phyloP scores from a whole-genome alignment of 2,113 vertebrate genomes.

The Myotis brandtii region DNA sequence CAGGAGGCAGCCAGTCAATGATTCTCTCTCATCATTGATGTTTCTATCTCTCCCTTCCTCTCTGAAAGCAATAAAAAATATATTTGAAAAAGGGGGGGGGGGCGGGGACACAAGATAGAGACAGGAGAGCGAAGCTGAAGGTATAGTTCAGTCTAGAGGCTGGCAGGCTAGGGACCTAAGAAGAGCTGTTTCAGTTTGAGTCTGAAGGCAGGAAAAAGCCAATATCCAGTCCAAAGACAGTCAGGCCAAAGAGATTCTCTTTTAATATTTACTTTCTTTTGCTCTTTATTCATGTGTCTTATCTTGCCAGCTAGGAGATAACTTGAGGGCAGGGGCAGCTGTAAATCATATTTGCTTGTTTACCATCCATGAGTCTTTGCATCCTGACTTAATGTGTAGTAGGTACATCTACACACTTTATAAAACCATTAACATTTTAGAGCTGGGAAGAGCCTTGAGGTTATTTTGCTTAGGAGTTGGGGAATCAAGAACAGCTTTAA shows the following conservation, averaged over 20 bases:
- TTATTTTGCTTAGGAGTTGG: slow-evolving; percentile 33
- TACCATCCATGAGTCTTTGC: background rate
- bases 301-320: slow-evolving; percentile 16
- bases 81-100: no score
- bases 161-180: background rate
- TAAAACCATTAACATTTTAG: slow-evolving; percentile 43
- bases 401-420: background rate
- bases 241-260: slow-evolving; percentile 10
- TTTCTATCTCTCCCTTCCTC: no score
- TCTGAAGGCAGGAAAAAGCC: background rate
- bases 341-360: slow-evolving; percentile 8
- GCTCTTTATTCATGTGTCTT: background rate
- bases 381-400: background rate
- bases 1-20: no score
- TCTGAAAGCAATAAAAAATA: no score
- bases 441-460: background rate
- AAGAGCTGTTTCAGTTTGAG: background rate
- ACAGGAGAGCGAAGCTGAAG: background rate
- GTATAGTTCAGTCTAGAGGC: background rate
- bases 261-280: slow-evolving; percentile 52
- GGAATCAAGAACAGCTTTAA: slow-evolving; percentile 37
- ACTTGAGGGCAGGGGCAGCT: background rate
- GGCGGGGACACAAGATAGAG: background rate
- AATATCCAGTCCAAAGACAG: background rate
- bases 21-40: no score